Conservation (phyloP, 1,140 invertebrate genomes). For the Drosophila nebulosa region DNA sequence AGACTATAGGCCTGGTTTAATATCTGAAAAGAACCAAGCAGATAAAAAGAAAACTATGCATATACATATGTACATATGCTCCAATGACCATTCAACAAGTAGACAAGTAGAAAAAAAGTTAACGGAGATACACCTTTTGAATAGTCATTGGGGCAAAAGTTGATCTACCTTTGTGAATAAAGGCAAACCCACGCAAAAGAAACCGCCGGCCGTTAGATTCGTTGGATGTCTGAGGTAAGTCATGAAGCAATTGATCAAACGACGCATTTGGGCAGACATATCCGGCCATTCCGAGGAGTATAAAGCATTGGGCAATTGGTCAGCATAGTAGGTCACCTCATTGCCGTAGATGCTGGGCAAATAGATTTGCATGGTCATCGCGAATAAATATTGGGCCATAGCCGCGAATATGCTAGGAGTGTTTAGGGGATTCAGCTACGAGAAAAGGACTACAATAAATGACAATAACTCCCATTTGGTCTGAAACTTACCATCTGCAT, state of each 20-base stretch:
- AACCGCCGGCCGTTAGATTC: conserved; percentile 42
- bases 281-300: conserved; percentile 49
- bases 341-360: conserved; percentile 62
- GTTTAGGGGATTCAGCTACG: conserved; percentile 19
- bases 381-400: conserved; percentile 45
- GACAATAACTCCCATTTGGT: too few relatives aligned
- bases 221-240: conserved; percentile 50
- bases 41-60: neutral
- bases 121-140: too few relatives aligned
- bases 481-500: conserved; percentile 45
- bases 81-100: neutral
- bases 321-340: conserved; percentile 44
- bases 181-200: conserved; percentile 54
- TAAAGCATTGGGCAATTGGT: conserved; percentile 25
- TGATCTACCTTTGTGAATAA: conserved; percentile 58
- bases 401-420: conserved; percentile 28
- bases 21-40: conserved; percentile 23
- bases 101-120: neutral
- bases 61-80: neutral
- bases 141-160: neutral
- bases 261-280: conserved; percentile 40
- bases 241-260: conserved; percentile 42
- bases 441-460: too few relatives aligned
- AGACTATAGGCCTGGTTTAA: conserved; percentile 66
- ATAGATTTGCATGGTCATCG: conserved; percentile 56